These are phyloP conservation scores for Dicerorhinus sumatrensis DNA, from an alignment of 2,113 vertebrate species.

Conservation along the genomic window DNA sequence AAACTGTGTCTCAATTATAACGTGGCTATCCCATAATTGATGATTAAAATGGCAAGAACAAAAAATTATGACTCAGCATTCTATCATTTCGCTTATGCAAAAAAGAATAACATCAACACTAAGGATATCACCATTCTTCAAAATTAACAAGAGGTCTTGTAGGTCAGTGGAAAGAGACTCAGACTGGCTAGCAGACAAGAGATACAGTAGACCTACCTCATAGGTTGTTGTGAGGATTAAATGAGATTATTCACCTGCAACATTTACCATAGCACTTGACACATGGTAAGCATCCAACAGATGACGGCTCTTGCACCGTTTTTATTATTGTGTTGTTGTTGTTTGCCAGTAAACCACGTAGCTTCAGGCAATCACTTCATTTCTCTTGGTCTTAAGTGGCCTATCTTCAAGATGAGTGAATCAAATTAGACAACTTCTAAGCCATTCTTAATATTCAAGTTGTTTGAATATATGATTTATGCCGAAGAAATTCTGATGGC, in stretches of 20 bases:
- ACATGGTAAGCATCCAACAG: background rate
- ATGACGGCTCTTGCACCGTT: background rate
- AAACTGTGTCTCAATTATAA: background rate
- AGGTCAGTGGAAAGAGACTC: background rate
- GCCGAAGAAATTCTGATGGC: background rate
- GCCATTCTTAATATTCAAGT: background rate
- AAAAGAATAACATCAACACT: slow-evolving; percentile 17
- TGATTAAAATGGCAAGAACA: slow-evolving; percentile 18
- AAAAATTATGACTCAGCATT: background rate
- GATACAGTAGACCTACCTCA: background rate
- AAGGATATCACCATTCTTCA: background rate
- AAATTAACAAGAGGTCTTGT: background rate
- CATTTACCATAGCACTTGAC: slow-evolving; percentile 9
- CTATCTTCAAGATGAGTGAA: background rate
- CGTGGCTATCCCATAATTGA: background rate
- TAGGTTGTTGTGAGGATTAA: background rate
- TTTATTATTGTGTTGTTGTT: background rate
- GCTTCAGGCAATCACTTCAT: background rate
- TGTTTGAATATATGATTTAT: background rate
- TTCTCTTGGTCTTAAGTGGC: background rate
- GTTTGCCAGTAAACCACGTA: background rate
- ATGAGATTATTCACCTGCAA: background rate
- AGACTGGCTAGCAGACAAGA: background rate
- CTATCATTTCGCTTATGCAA: background rate
- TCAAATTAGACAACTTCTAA: background rate